Percentiles rank a stretch among this genome's conserved stretches.
These are phyloP conservation scores for Charadrius vociferus DNA, from an alignment of 2,113 vertebrate genomes.

Conservation along the genomic window DNA sequence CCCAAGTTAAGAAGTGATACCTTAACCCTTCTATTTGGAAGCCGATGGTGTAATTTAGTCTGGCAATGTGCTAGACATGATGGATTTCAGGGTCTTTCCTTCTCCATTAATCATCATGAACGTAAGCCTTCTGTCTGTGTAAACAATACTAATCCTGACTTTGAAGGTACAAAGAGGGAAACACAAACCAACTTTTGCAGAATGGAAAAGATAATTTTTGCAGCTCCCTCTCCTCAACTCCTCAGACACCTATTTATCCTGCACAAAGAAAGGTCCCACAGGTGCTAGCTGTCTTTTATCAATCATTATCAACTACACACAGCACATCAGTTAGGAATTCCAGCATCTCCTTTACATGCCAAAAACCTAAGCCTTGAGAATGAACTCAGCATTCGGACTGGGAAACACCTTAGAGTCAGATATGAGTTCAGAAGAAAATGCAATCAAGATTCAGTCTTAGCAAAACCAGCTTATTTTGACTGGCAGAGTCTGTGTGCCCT, in stretches of 20 bases:
- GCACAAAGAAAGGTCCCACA: conserved; percentile 39
- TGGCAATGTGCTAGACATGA: conserved; percentile 9
- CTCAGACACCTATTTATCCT: conserved; percentile 30
- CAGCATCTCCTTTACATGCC: conserved; percentile 40
- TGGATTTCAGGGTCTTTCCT: conserved; percentile 35
- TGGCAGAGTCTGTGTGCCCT: background rate
- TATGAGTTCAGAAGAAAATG: background rate
- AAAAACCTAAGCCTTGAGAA: background rate
- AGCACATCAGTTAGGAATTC: conserved; percentile 76
- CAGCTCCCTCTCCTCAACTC: conserved; percentile 9
- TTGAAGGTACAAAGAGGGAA: conserved; percentile 59
- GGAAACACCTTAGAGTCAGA: background rate
- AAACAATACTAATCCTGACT: conserved; percentile 65
- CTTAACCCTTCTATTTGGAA: background rate
- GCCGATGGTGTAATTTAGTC: background rate
- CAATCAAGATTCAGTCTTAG: background rate
- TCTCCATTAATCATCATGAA: conserved; percentile 41
- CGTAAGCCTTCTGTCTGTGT: conserved; percentile 35
- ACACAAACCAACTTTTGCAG: conserved; percentile 4
- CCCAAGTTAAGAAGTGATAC: background rate
- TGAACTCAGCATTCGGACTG: background rate
- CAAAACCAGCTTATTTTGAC: background rate
- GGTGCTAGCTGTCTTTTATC: conserved; percentile 81
- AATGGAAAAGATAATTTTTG: conserved; percentile 29
- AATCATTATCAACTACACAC: conserved; percentile 80